Evolutionary conservation across 1,140 invertebrate species (phyloP), one percentile per base, ranked within the genome.

Genomic region (Caerostris darwini): DNA sequence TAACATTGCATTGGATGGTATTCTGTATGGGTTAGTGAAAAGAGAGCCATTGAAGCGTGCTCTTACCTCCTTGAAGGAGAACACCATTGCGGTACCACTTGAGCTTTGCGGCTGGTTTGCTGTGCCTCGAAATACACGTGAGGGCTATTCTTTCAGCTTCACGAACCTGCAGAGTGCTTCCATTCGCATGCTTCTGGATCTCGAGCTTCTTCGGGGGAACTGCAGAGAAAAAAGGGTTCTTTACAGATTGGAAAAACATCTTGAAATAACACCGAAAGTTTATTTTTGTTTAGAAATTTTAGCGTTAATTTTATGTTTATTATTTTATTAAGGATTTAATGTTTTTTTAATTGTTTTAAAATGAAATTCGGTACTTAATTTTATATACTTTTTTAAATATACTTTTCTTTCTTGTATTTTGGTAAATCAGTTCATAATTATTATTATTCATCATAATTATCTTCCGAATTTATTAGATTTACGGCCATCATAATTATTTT

Each of bases 31-130:
- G 59, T 61, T 14, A 34, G 19, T 50, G 69, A 77, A 77, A 77
- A 50, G 34, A 12, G 34, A 53, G 50, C 5, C 69, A 77, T 19
- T 19, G 82, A 56, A 8, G 5, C 53, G 54, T 14, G 56, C 53
- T 19, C 92, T 67, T 50, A 88, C 94, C 89, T 59, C 92, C 61
- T 94, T 94, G 87, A 6, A 94, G 81, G 3, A 94, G 54, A 67
- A 94, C 69, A 12, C 94, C 94, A 88, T 98, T 98, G 94, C 98
- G 97, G 96, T 97, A 98, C 98, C 98, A 99, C 59, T 98, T 97
- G 89, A 99, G 98, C 96, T 97, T 97, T 17, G 98, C 98, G n/a
- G 98, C 97, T 2, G 98, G 98, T 96, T 99, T 98, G 5, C 98
- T 97, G 95, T 98, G 98, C 95, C 34, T 97, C 77, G 98, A 98